These are phyloP conservation scores for Clamator glandarius DNA, from an alignment of 2,797 vertebrate species.

Conservation along the genomic window DNA sequence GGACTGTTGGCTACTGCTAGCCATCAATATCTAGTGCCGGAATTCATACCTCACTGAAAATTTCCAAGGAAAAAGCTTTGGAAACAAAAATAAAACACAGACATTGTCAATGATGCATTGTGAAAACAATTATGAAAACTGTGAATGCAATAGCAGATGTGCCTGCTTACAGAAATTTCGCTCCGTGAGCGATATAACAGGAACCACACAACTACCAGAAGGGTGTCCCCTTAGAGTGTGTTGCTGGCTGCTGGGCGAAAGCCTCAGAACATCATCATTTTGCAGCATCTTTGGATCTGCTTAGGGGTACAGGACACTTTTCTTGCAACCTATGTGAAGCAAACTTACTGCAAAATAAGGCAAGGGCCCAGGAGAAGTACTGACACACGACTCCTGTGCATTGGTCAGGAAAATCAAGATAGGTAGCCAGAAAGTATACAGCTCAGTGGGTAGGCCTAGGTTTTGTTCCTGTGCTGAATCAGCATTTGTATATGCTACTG, in stretches of 20 bases:
- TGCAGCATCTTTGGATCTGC: not conserved
- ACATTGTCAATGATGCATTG: not conserved
- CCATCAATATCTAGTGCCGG: not conserved
- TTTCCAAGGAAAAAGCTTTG: not conserved
- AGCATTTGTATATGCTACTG: not conserved
- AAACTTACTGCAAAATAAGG: not conserved
- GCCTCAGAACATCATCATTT: not conserved
- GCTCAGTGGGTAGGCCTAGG: not conserved
- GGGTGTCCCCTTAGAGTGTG: fast-evolving
- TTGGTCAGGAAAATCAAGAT: not conserved
- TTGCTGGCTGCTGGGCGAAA: fast-evolving
- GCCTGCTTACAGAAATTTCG: not conserved
- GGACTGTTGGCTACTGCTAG: not conserved
- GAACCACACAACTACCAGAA: not conserved
- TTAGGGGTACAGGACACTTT: not conserved
- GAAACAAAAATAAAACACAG: not conserved
- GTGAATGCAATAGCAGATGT: not conserved
- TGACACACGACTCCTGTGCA: not conserved
- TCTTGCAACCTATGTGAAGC: not conserved
- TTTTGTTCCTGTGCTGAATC: not conserved
- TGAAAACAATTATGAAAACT: not conserved
- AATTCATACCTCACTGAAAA: not conserved
- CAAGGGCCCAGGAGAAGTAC: not conserved
- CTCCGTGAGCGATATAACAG: not conserved
- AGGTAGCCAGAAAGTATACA: not conserved